Base-by-base conservation (phyloP, 1,140 invertebrate genomes). In the Archivesica marissinica region DNA sequence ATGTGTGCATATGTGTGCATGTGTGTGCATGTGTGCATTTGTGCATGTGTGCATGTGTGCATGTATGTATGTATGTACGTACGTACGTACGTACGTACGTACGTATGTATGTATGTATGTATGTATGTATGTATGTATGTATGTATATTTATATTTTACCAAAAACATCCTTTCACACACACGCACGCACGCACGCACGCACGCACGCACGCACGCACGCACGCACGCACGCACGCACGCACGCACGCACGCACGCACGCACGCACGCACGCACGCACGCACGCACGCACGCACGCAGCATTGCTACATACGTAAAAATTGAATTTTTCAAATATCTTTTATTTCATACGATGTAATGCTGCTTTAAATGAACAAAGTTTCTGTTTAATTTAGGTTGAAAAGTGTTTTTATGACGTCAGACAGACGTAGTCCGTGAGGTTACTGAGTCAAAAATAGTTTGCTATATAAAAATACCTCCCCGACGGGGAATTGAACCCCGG, bases 401-500 rank as follows among this genome's bases (percentile, higher is more conserved):
- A n/a, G n/a, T n/a, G n/a, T n/a, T n/a, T n/a, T n/a, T n/a, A n/a
- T n/a, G n/a, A n/a, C n/a, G n/a, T n/a, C n/a, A n/a, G n/a, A n/a
- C n/a, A n/a, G n/a, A n/a, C n/a, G n/a, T n/a, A n/a, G n/a, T n/a
- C n/a, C n/a, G n/a, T n/a, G n/a, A n/a, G n/a, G n/a, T n/a, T n/a
- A n/a, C n/a, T n/a, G n/a, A n/a, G n/a, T n/a, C n/a, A n/a, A n/a
- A n/a, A 35, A 66, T n/a, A 66, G 20, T 30, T 54, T 50, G 15
- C n/a, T 39, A 70, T 30, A 64, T 30, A 64, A 28, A 15, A 64
- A 64, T 2, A 30, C 1, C 93, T 94, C 93, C 92, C 91, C 92
- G 94, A 89, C 94, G 92, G 94, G 94, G 94, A 94, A 94, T 95
- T 90, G 94, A 95, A 95, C 94, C 94, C 94, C 92, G 94, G 94